Percentiles rank a stretch among this genome's conserved stretches.
Evolutionary conservation across 1,140 invertebrate species (phyloP).

Genomic region (Gryon sp.): DNA sequence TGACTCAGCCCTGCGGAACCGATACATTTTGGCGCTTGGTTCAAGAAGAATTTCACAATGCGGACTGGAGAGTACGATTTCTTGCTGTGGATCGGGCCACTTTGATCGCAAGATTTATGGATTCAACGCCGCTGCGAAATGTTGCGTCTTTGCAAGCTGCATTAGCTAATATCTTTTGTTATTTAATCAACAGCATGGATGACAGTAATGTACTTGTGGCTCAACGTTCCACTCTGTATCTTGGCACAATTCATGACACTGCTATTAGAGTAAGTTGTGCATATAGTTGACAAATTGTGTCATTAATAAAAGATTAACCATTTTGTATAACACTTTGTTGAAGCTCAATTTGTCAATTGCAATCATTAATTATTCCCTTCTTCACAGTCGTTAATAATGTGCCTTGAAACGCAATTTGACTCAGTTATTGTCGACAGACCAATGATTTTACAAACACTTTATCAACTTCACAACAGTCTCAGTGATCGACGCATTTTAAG

Average conservation of each 20-base stretch:
- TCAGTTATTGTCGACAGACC: conserved; percentile 96
- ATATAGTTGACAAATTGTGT: neutral
- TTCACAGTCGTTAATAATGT: conserved; percentile 89
- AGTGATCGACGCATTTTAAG: conserved; percentile 93
- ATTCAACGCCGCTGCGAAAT: conserved; percentile 90
- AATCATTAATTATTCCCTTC: conserved; percentile 53
- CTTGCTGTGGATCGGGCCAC: conserved; percentile 96
- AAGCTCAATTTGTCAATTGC: too few species aligned
- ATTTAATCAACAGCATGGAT: conserved; percentile 96
- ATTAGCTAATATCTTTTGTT: conserved; percentile 97
- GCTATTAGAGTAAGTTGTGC: conserved; percentile 84
- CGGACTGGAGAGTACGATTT: conserved; percentile 94
- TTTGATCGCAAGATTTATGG: conserved; percentile 95
- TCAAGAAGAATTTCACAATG: conserved; percentile 94
- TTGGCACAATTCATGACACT: conserved; percentile 95
- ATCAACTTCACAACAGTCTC: conserved; percentile 95
- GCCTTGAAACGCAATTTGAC: conserved; percentile 95
- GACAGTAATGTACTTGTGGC: conserved; percentile 97
- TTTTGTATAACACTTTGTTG: too few species aligned
- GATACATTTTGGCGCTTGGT: conserved; percentile 97
- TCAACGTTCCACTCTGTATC: conserved; percentile 93
- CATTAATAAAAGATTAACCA: neutral
- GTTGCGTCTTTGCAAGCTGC: conserved; percentile 94
- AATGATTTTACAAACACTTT: conserved; percentile 97
- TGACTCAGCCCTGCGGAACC: conserved; percentile 93